A percentile compares a stretch with the other conserved stretches of the same genome.
phyloP scores from a whole-genome alignment of 2,888 invertebrate species.

The Podabrus alpinus region DNA sequence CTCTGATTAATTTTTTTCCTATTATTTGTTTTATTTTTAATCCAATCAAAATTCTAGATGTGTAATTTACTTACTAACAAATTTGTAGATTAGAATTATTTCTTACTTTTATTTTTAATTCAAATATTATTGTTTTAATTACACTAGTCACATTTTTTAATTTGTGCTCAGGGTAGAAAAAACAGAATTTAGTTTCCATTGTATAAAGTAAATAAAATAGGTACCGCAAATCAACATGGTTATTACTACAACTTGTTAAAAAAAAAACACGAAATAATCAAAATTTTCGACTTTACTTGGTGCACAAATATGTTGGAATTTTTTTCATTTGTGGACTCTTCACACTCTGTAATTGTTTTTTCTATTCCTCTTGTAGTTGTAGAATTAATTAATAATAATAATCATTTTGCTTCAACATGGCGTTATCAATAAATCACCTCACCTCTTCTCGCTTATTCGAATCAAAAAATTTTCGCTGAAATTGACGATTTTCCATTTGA shows the following conservation, averaged over 20 bases:
- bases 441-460: not conserved
- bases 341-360: constrained; percentile 6
- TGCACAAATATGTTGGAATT: not conserved
- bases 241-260: not conserved
- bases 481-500: not conserved
- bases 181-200: not conserved
- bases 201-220: not conserved
- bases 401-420: constrained; percentile 16
- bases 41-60: constrained; percentile 21
- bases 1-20: constrained; percentile 7
- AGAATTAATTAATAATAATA: constrained; percentile 20
- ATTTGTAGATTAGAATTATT: constrained; percentile 23
- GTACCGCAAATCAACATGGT: not conserved
- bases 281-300: not conserved
- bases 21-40: constrained; percentile 11
- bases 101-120: constrained; percentile 16
- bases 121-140: not conserved
- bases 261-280: not conserved
- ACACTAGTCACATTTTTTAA: constrained; percentile 20
- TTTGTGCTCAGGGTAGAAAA: constrained; percentile 17
- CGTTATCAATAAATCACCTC: not conserved
- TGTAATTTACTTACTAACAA: constrained; percentile 24
- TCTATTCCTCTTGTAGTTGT: constrained; percentile 27
- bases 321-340: not conserved
- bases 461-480: not conserved